phyloP scores from a whole-genome alignment of 2,888 invertebrate species.

The Junonia oenone region DNA sequence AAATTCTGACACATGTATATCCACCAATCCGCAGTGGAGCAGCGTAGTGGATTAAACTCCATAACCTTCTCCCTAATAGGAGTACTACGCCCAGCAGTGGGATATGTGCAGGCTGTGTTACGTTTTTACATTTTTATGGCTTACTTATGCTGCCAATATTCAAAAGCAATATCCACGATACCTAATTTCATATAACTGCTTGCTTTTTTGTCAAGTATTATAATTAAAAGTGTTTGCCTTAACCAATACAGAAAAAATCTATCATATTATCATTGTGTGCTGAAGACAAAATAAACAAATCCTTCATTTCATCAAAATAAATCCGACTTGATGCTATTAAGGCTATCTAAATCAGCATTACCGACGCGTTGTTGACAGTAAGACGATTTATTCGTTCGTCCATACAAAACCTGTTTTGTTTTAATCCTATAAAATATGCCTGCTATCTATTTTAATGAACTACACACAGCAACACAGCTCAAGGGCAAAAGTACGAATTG shows the following conservation, averaged over 20 bases:
- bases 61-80: background rate
- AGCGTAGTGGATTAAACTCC: background rate
- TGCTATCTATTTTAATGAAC: background rate
- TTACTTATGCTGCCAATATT: too few relatives aligned
- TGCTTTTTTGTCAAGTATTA: too few relatives aligned
- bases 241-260: too few relatives aligned
- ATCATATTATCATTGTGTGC: too few relatives aligned
- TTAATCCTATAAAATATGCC: background rate
- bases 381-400: background rate
- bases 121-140: too few relatives aligned
- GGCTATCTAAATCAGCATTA: background rate
- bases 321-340: background rate
- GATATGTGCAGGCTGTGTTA: background rate
- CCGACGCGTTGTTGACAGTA: background rate
- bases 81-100: background rate
- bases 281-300: too few relatives aligned
- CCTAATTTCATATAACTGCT: too few relatives aligned
- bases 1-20: background rate
- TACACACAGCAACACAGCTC: background rate
- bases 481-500: background rate
- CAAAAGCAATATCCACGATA: too few relatives aligned
- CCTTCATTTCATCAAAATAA: background rate
- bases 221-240: too few relatives aligned
- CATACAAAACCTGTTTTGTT: background rate
- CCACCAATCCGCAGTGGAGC: background rate